Conservation (phyloP, 2,888 invertebrate genomes). For the Philereme vetulata region DNA sequence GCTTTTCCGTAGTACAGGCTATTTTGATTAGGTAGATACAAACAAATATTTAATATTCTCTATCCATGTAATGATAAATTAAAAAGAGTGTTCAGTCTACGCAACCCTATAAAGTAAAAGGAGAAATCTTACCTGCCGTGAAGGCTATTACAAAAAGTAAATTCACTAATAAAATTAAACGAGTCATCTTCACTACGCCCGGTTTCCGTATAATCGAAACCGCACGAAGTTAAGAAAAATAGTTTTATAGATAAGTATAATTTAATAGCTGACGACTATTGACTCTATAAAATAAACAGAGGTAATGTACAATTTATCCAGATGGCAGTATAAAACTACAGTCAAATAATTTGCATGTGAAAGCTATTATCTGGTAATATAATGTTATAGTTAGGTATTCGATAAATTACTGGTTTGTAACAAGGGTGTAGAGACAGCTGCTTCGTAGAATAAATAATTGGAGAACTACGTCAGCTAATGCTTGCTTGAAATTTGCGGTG, state of each 20-base stretch:
- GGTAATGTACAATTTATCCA: slow-evolving; percentile 5
- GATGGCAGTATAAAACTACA: slow-evolving; percentile 6
- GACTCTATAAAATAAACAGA: slow-evolving; percentile 1
- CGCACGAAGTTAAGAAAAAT: not conserved
- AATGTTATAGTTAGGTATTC: slow-evolving; percentile 1
- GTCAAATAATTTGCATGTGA: slow-evolving; percentile 8
- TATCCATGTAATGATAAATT: too few relatives aligned
- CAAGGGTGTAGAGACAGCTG: slow-evolving; percentile 6
- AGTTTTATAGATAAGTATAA: not conserved
- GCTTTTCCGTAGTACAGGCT: too few relatives aligned
- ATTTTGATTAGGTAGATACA: too few relatives aligned
- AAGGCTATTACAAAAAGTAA: slow-evolving; percentile 17
- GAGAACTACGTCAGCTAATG: not conserved
- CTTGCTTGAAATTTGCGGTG: too few relatives aligned
- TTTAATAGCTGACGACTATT: not conserved
- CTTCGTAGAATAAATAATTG: not conserved
- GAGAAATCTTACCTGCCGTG: slow-evolving; percentile 21
- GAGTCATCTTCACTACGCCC: slow-evolving; percentile 21
- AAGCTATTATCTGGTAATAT: not conserved
- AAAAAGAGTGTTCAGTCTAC: too few relatives aligned
- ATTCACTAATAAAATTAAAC: slow-evolving; percentile 19
- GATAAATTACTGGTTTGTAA: not conserved
- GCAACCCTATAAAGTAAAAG: not conserved
- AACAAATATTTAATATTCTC: too few relatives aligned
- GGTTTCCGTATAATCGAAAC: slow-evolving; percentile 1